Percentiles rank a stretch among this genome's conserved stretches.
Evolutionary conservation across 2,888 invertebrate genomes (phyloP).

Genomic region (Criorhina ranunculi): DNA sequence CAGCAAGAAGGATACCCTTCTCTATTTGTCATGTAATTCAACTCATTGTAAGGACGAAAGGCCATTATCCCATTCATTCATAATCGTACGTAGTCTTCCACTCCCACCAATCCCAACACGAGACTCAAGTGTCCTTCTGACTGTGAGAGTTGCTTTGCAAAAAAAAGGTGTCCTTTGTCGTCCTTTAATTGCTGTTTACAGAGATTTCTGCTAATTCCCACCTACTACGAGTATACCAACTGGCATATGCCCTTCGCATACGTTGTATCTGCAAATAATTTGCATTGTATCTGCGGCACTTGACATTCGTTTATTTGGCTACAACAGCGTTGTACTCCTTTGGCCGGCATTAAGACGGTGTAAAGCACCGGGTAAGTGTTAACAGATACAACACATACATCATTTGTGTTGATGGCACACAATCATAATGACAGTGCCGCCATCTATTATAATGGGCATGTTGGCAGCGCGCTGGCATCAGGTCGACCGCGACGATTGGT

Average conservation of each 20-base stretch:
- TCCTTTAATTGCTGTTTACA: slow-evolving; percentile 76
- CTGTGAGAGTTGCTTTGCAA: slow-evolving; percentile 10
- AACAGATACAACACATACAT: slow-evolving; percentile 76
- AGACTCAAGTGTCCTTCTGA: slow-evolving; percentile 31
- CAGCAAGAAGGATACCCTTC: slow-evolving; percentile 31
- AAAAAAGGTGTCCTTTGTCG: slow-evolving; percentile 73
- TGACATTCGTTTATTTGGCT: slow-evolving; percentile 73
- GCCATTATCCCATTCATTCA: slow-evolving; percentile 73
- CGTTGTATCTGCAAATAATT: slow-evolving; percentile 66
- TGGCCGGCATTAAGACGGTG: slow-evolving; percentile 53
- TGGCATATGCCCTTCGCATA: slow-evolving; percentile 31
- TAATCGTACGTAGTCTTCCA: slow-evolving; percentile 18
- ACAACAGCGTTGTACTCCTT: slow-evolving; percentile 30
- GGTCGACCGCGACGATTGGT: slow-evolving; percentile 67
- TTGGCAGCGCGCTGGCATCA: slow-evolving; percentile 40
- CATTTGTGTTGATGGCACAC: slow-evolving; percentile 73
- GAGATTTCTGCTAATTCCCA: slow-evolving; percentile 61
- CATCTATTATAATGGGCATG: slow-evolving; percentile 58
- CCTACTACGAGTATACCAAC: slow-evolving; percentile 19
- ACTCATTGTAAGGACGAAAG: slow-evolving; percentile 63
- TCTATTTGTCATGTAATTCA: slow-evolving; percentile 71
- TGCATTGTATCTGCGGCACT: slow-evolving; percentile 75
- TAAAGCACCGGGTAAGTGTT: slow-evolving; percentile 67
- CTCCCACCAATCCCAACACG: background rate
- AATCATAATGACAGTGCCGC: slow-evolving; percentile 60